Evolutionary conservation across 2,888 invertebrate species (phyloP).

Genomic region (Lasioglossum villosulum): DNA sequence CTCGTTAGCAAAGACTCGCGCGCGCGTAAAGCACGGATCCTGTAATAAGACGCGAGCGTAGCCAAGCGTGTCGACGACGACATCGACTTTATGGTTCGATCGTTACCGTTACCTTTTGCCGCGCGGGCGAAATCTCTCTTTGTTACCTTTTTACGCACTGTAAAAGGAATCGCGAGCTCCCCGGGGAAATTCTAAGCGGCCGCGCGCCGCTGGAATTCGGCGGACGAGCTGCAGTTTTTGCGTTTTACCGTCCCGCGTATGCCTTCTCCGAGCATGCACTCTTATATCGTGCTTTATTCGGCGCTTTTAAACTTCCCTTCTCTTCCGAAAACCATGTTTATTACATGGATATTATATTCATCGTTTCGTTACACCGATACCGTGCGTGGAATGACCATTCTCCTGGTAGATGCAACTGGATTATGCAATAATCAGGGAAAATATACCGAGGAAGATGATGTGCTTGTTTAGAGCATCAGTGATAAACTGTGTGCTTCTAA

Average conservation of each 20-base stretch:
- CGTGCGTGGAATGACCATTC: background rate
- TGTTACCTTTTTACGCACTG: slow-evolving; percentile 44
- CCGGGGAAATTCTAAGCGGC: background rate
- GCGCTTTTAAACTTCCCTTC: background rate
- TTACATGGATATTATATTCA: background rate
- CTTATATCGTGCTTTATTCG: background rate
- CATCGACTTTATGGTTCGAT: slow-evolving; percentile 56
- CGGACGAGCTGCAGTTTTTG: background rate
- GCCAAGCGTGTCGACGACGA: slow-evolving; percentile 59
- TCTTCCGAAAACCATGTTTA: background rate
- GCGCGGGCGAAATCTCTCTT: slow-evolving; percentile 38
- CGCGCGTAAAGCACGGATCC: slow-evolving; percentile 68
- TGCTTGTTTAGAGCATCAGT: no score
- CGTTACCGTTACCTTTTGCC: slow-evolving; percentile 57
- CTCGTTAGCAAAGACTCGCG: slow-evolving; percentile 77
- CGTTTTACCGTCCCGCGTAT: background rate
- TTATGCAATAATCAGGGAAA: no score
- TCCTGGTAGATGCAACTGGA: no score
- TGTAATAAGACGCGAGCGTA: slow-evolving; percentile 67
- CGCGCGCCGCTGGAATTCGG: background rate
- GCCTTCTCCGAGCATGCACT: background rate
- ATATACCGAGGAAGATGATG: no score
- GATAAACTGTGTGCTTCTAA: no score
- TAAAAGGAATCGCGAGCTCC: slow-evolving; percentile 8
- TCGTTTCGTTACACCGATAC: background rate